A percentile compares a stretch with the other conserved stretches of the same genome.
These are phyloP conservation scores for Podiceps cristatus DNA, from an alignment of 2,113 vertebrate genomes.

Conservation along the genomic window DNA sequence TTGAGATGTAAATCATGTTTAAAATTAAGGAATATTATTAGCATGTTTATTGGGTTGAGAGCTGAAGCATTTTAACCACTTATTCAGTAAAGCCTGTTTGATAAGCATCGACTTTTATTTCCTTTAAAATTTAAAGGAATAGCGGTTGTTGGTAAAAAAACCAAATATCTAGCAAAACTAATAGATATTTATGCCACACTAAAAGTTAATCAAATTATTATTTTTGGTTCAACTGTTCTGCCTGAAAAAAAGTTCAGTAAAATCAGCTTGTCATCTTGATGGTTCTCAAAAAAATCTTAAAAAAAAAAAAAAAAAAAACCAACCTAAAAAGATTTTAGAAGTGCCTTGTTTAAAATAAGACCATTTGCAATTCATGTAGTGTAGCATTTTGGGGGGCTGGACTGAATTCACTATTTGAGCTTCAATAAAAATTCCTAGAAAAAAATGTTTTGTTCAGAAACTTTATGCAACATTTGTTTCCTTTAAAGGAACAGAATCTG, in stretches of 20 bases:
- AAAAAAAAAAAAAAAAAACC: not conserved
- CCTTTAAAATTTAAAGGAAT: not conserved
- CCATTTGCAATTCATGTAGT: not conserved
- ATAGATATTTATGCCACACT: not conserved
- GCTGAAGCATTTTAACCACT: not conserved
- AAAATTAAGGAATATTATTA: not conserved
- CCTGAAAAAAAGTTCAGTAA: not conserved
- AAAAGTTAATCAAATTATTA: not conserved
- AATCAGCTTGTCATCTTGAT: not conserved
- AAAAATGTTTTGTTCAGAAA: not conserved
- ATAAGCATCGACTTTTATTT: not conserved
- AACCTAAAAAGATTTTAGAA: too few relatives aligned
- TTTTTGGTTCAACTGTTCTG: not conserved
- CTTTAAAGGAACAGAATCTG: not conserved
- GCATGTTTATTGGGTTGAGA: not conserved
- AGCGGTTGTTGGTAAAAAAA: not conserved
- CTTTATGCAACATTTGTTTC: constrained; percentile 27
- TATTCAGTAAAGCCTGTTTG: not conserved
- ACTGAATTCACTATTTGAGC: not conserved
- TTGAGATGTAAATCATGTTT: not conserved
- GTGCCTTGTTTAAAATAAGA: not conserved
- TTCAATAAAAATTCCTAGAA: not conserved
- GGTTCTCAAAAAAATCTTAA: not conserved
- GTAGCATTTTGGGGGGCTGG: not conserved
- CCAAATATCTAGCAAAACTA: not conserved